phyloP scores from a whole-genome alignment of 2,113 vertebrate genomes.

The Pseudorectes ferrugineus region DNA sequence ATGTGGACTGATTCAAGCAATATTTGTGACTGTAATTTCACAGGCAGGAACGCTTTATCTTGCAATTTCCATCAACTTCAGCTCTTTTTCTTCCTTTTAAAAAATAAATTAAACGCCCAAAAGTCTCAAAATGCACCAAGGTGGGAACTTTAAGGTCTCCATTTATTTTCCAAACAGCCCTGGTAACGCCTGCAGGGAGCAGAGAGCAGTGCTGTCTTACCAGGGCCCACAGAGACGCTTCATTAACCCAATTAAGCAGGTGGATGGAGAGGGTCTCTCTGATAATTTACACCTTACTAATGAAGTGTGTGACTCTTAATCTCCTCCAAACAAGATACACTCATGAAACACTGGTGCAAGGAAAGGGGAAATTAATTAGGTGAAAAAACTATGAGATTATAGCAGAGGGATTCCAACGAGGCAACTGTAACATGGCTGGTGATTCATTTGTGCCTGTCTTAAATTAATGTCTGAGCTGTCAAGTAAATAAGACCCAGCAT shows the following conservation, averaged over 20 bases:
- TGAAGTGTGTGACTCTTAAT: conserved; percentile 90
- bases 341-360: conserved; percentile 83
- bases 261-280: conserved; percentile 83
- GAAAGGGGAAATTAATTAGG: conserved; percentile 91
- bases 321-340: conserved; percentile 89
- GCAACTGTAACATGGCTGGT: conserved; percentile 77
- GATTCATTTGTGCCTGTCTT: conserved; percentile 72
- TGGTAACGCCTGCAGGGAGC: conserved; percentile 63
- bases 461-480: conserved; percentile 71
- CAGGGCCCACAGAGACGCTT: conserved; percentile 78
- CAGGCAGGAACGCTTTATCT: not conserved
- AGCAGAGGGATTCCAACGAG: conserved; percentile 80
- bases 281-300: conserved; percentile 93
- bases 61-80: not conserved
- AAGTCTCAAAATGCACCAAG: not conserved
- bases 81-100: not conserved
- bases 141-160: conserved; percentile 51
- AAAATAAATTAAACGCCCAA: not conserved
- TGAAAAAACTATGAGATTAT: conserved; percentile 89
- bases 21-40: not conserved
- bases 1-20: not conserved
- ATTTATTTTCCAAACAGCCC: conserved; percentile 54
- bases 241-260: conserved; percentile 92
- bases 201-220: conserved; percentile 65
- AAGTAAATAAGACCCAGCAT: conserved; percentile 61